Percentiles rank a stretch among this genome's conserved stretches.
Conservation (phyloP, 2,888 invertebrate genomes). For the Platycheirus albimanus region DNA sequence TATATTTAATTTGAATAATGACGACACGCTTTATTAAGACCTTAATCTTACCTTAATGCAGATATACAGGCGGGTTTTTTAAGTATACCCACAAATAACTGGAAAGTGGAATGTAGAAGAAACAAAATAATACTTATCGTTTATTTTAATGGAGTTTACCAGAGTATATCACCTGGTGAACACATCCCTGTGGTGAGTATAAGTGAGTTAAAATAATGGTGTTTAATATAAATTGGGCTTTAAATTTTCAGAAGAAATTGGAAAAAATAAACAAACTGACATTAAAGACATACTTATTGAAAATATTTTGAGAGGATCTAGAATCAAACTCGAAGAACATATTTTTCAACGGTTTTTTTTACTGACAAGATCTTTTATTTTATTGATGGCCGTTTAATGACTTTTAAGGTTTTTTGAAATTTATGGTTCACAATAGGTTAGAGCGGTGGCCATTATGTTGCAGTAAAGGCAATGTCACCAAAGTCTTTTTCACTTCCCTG, state of each 20-base stretch:
- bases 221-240: conserved; percentile 54
- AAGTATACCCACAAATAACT: conserved; percentile 2
- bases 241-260: conserved; percentile 25
- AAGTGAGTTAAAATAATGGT: conserved; percentile 39
- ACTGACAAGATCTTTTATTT: too few relatives aligned
- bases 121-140: conserved; percentile 32
- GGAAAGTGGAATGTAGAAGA: conserved; percentile 22
- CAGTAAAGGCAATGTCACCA: too few relatives aligned
- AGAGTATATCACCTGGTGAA: conserved; percentile 29
- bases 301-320: background rate
- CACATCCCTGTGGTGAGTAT: conserved; percentile 47
- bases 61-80: conserved; percentile 15
- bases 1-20: conserved; percentile 50
- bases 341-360: too few relatives aligned
- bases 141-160: conserved; percentile 51
- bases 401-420: too few relatives aligned
- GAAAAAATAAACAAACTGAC: conserved; percentile 7
- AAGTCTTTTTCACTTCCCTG: too few relatives aligned
- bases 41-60: conserved; percentile 27
- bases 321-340: too few relatives aligned
- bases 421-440: too few relatives aligned
- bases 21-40: conserved; percentile 35
- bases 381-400: too few relatives aligned
- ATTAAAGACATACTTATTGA: background rate
- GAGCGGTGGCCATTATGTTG: too few relatives aligned